Percentiles rank a stretch among this genome's conserved stretches.
These are phyloP conservation scores for Hoplodrina blanda DNA, from an alignment of 2,888 invertebrate genomes.

Conservation along the genomic window DNA sequence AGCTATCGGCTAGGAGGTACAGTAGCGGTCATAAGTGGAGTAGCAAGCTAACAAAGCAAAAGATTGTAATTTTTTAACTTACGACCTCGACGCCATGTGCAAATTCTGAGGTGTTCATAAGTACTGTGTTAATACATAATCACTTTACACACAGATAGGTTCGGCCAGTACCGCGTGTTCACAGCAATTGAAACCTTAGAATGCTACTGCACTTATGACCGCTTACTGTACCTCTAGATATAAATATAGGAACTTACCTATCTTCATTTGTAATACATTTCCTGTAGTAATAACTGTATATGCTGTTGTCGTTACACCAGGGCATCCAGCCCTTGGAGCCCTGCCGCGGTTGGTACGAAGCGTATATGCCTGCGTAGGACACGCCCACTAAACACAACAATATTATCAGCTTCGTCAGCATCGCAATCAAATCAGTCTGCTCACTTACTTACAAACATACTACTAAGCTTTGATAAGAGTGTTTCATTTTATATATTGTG, in stretches of 20 bases:
- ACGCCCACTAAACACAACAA: conserved; percentile 15
- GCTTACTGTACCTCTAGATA: no score
- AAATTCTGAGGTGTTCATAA: no score
- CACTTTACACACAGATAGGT: no score
- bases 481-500: not conserved
- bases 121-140: no score
- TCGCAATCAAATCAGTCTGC: conserved; percentile 1
- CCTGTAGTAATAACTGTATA: not conserved
- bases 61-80: no score
- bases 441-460: not conserved
- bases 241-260: conserved; percentile 6
- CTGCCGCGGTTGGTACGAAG: not conserved
- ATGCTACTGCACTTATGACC: no score
- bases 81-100: no score
- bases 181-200: no score
- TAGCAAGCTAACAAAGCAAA: no score
- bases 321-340: not conserved
- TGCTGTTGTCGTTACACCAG: fast-evolving
- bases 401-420: conserved; percentile 14
- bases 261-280: not conserved
- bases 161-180: no score
- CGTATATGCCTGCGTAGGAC: not conserved
- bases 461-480: not conserved
- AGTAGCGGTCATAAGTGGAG: no score
- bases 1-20: no score